phyloP scores from a whole-genome alignment of 2,888 invertebrate genomes.

The Mellilla xanthometata region DNA sequence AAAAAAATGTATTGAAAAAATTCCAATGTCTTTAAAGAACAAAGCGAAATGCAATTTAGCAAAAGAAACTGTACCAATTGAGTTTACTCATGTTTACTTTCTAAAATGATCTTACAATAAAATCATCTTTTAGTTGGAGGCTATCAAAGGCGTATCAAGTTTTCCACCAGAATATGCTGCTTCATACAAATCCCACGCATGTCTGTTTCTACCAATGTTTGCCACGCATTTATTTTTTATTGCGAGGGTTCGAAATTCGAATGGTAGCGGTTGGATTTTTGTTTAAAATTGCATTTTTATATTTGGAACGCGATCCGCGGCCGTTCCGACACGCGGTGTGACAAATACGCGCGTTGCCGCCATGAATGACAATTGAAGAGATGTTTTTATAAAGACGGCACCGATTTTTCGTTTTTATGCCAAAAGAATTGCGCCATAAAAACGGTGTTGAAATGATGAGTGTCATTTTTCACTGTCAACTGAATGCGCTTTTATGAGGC shows the following conservation, averaged over 20 bases:
- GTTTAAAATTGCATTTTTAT: constrained; percentile 81
- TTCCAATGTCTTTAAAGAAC: no score
- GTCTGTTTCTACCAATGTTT: constrained; percentile 55
- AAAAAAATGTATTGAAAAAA: no score
- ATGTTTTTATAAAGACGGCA: constrained; percentile 78
- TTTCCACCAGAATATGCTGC: constrained; percentile 35
- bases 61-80: no score
- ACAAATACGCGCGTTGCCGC: constrained; percentile 79
- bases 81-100: no score
- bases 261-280: constrained; percentile 58
- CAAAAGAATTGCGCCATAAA: constrained; percentile 81
- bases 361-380: constrained; percentile 83
- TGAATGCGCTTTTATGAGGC: constrained; percentile 71
- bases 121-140: no score
- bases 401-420: constrained; percentile 65
- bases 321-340: constrained; percentile 65
- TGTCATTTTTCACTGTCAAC: constrained; percentile 77
- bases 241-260: constrained; percentile 67
- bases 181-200: constrained; percentile 48
- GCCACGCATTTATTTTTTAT: constrained; percentile 73
- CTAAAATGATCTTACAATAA: no score
- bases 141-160: constrained; percentile 1
- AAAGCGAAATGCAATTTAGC: no score
- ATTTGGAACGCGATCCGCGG: constrained; percentile 76
- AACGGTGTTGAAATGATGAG: constrained; percentile 79